Percentiles rank a stretch among this genome's conserved stretches.
These are phyloP conservation scores for Semicossyphus pulcher DNA, from an alignment of 2,113 vertebrate species.

Conservation along the genomic window DNA sequence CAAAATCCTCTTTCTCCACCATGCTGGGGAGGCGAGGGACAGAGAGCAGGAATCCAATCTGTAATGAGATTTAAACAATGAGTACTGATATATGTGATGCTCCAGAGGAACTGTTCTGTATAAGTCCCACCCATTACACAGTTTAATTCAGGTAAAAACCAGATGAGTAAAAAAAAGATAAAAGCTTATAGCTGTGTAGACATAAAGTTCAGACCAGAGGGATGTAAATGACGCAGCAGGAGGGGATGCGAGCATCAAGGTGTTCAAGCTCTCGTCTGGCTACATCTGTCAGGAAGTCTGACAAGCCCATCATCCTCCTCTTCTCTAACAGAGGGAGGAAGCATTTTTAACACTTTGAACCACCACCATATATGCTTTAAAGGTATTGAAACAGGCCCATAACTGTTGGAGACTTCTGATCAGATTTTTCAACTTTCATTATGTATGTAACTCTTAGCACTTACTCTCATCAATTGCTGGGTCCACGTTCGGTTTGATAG, in stretches of 20 bases:
- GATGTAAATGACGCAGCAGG: slow-evolving; percentile 94
- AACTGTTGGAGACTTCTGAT: slow-evolving; percentile 9
- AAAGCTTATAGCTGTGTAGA: neutral
- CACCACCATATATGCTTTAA: neutral
- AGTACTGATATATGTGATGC: neutral
- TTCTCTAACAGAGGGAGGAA: slow-evolving; percentile 84
- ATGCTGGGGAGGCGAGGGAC: slow-evolving; percentile 91
- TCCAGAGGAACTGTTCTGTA: neutral
- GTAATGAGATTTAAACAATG: slow-evolving; percentile 22
- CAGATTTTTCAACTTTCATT: no score
- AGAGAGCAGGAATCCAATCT: slow-evolving; percentile 96
- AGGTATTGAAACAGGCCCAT: neutral
- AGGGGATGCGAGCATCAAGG: slow-evolving; percentile 88
- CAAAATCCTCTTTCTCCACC: slow-evolving; percentile 91
- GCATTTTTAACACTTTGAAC: neutral
- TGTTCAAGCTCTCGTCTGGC: slow-evolving; percentile 90
- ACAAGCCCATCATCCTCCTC: slow-evolving; percentile 90
- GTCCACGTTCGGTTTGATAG: slow-evolving; percentile 90
- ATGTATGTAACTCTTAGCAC: no score
- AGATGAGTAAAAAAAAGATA: neutral
- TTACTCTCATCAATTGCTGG: slow-evolving; percentile 92
- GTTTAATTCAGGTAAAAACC: neutral
- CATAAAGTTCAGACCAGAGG: slow-evolving; percentile 85
- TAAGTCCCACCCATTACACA: neutral
- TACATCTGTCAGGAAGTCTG: slow-evolving; percentile 94